phyloP scores from a whole-genome alignment of 2,797 vertebrate species.

The Pipistrellus pipistrellus region DNA sequence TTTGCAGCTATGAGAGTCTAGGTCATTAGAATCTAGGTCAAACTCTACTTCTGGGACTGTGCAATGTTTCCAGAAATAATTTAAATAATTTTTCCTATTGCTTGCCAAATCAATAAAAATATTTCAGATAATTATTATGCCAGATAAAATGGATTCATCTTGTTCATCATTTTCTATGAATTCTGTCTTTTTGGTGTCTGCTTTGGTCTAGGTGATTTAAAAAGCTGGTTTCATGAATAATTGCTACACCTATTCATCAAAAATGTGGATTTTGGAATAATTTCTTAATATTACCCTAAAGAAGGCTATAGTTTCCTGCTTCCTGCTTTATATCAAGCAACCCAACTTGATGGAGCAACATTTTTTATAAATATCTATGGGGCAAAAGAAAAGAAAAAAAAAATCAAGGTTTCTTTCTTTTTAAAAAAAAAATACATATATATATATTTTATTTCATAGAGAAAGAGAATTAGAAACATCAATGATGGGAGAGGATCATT shows the following conservation, averaged over 20 bases:
- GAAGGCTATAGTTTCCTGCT: background rate
- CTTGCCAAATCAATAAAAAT: constrained; percentile 72
- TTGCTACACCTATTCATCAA: constrained; percentile 66
- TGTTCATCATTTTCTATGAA: background rate
- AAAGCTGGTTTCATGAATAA: constrained; percentile 52
- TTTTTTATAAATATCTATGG: constrained; percentile 27
- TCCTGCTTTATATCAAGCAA: constrained; percentile 38
- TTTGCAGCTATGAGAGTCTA: constrained; percentile 86
- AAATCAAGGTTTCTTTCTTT: constrained; percentile 41
- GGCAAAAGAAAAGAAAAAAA: constrained; percentile 44
- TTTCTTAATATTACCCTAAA: background rate
- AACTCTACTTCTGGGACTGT: constrained; percentile 72
- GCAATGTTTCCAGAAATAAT: constrained; percentile 73
- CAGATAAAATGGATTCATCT: background rate
- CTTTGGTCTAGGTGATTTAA: constrained; percentile 37
- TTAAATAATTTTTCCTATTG: constrained; percentile 57
- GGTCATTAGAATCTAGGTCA: constrained; percentile 85
- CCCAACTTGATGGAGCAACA: background rate
- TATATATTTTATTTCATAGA: too few species aligned
- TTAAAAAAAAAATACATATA: too few species aligned
- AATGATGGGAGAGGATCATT: too few species aligned
- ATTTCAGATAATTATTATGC: constrained; percentile 62
- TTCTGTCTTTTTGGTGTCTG: constrained; percentile 28
- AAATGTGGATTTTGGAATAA: constrained; percentile 59
- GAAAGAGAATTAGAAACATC: too few species aligned